Evolutionary conservation across 1,140 invertebrate genomes (phyloP), one percentile per base, ranked within the genome.

Genomic region (Bombus terrestris): DNA sequence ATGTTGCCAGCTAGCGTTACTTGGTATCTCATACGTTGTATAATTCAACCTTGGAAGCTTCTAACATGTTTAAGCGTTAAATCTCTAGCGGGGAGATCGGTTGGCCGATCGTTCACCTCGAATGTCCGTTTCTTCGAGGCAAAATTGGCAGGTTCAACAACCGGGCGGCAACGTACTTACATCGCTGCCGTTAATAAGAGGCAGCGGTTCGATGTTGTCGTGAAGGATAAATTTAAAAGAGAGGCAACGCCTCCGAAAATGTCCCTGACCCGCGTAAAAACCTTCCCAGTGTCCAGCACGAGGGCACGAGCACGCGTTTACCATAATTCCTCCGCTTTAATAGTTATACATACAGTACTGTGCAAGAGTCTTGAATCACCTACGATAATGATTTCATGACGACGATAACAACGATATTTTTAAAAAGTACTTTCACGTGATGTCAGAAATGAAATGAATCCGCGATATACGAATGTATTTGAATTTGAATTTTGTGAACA

Each of bases 211-310:
- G 47, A 53, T 22, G 47, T 1, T 53, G 59, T 81, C 83, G 68
- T 78, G 86, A 86, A 73, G 74, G 86, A 88, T 86, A 89, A 86
- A 89, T 91, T 89, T 91, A 89, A 85, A 68, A 68, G 68, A 68
- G 53, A 37, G 69, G 77, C 80, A 68, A 83, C 80, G 84, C 79
- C 82, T 82, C 76, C 68, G 57, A 78, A 80, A 53, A 82, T 41
- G 86, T 90, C 88, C 90, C 84, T 91, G 90, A 91, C 88, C 90
- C 81, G 83, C 86, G 81, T 91, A 88, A 88, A 86, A 85, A 79
- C 74, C 59, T 78, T 72, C 13, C 39, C 43, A 75, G 68, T 64
- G 39, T 76, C 68, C 73, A 32, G 1, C n/a, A 15, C 9, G 37
- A 9, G 35, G 35, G 18, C 28, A 57, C 32, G 53, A 59, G 53